phyloP scores from a whole-genome alignment of 2,113 vertebrate species.

The Sakesphorus luctuosus region DNA sequence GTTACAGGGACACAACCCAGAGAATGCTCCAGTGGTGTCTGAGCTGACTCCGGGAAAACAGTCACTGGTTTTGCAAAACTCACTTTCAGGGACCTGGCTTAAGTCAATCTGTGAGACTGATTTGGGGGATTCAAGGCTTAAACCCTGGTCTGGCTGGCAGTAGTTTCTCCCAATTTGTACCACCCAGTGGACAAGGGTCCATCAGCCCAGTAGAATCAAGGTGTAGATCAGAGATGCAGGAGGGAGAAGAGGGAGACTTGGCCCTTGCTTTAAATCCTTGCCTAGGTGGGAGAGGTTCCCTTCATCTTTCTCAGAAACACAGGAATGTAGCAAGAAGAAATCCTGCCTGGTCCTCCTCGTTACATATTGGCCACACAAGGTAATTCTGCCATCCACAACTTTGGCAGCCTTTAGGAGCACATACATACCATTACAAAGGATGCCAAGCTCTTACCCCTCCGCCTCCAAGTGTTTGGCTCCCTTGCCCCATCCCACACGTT shows the following conservation, averaged over 20 bases:
- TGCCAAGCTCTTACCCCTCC: background rate
- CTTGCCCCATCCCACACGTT: background rate
- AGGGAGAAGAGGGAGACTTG: background rate
- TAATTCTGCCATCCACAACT: background rate
- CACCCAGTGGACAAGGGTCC: background rate
- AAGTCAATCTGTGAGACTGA: background rate
- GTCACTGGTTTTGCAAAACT: background rate
- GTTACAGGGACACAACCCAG: background rate
- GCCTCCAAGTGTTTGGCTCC: background rate
- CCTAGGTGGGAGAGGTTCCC: background rate
- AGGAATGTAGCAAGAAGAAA: background rate
- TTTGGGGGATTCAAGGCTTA: background rate
- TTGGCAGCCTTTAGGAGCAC: background rate
- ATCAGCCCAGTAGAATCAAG: background rate
- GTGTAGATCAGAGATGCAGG: background rate
- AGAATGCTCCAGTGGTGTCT: background rate
- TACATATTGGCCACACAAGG: background rate
- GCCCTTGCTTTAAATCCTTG: background rate
- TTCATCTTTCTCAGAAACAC: background rate
- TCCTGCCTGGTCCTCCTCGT: background rate
- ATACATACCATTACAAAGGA: background rate
- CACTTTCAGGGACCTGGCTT: background rate
- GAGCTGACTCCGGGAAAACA: background rate
- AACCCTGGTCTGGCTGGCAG: background rate
- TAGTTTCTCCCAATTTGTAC: background rate